A percentile compares a stretch with the other conserved stretches of the same genome.
Conservation (phyloP, 2,797 vertebrate species). For the Pangasius krempfi region DNA sequence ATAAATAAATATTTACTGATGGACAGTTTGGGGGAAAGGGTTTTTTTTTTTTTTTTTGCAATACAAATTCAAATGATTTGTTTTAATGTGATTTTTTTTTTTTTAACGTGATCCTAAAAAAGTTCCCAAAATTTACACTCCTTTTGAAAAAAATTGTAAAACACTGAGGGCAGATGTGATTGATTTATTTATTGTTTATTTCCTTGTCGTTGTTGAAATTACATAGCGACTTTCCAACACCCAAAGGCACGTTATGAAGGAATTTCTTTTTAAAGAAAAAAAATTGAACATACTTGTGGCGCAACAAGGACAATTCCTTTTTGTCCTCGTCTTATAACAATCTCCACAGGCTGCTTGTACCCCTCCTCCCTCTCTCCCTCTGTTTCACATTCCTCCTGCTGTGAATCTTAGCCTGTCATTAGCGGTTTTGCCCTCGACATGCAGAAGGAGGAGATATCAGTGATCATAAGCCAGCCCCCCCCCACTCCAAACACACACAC, state of each 20-base stretch:
- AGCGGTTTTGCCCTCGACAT: slow-evolving; percentile 55
- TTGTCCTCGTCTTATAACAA: neutral
- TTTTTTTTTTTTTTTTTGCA: neutral
- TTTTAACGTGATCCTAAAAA: neutral
- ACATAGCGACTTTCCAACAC: too few species aligned
- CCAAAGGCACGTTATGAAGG: neutral
- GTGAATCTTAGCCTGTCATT: slow-evolving; percentile 61
- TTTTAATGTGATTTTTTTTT: neutral
- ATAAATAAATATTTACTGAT: neutral
- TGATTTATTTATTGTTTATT: neutral
- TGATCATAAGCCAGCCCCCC: slow-evolving; percentile 39
- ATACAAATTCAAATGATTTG: neutral
- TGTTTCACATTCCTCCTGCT: slow-evolving; percentile 51
- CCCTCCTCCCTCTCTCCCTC: slow-evolving; percentile 45
- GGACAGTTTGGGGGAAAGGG: neutral
- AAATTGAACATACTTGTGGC: slow-evolving; percentile 35
- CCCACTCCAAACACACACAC: slow-evolving; percentile 40
- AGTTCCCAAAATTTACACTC: neutral
- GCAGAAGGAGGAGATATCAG: slow-evolving; percentile 56
- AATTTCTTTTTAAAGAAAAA: slow-evolving; percentile 48
- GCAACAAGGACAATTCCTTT: slow-evolving; percentile 56
- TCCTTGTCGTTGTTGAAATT: neutral
- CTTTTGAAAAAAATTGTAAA: neutral
- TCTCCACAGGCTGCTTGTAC: neutral
- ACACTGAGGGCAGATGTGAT: neutral